Evolutionary conservation across 1,140 invertebrate species (phyloP), one percentile per base, ranked within the genome.

Genomic region (Lamellibrachia luymesi): DNA sequence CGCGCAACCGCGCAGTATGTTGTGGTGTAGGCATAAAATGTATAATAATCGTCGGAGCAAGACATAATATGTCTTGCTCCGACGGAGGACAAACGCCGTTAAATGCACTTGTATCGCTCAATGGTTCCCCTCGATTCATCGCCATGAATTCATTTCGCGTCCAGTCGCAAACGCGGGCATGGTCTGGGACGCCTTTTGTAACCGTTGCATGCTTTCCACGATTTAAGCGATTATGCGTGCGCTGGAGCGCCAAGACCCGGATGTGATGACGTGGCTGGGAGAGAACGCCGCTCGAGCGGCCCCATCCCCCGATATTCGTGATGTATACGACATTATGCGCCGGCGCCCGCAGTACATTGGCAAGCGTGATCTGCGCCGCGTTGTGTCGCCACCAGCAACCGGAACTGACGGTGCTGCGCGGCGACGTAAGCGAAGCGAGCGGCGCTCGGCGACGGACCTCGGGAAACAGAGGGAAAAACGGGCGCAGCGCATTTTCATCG

Each of bases 201-300:
- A 80, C 64, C 64, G 64, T 80, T 80, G 64, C 64, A 80, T 80
- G 64, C 64, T 80, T 80, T 80, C 64, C 64, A 80, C 64, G 64
- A 80, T 80, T 80, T 80, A 80, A 80, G 64, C 64, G 2, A 80
- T 80, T 80, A 22, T 22, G 64, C 64, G 13, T 80, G 64, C 64
- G 64, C 64, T 80, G 64, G 13, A 22, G 64, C 64, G 64, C 64
- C 64, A 80, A 80, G 64, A 80, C 64, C 64, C 64, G 64, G 64
- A 22, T 80, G 64, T 22, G 64, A 4, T 80, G 64, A 17, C 64
- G 64, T 80, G 64, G 64, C 64, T 80, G 64, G 7, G 1, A 2
- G 64, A 80, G 64, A 80, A 80, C 64, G 64, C 64, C 25, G 17
- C 0, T 2, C 64, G 64, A 80, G 64, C 64, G 64, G 13, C 64